Base-by-base conservation (phyloP, 2,888 invertebrate species). In the Emmelina monodactyla region DNA sequence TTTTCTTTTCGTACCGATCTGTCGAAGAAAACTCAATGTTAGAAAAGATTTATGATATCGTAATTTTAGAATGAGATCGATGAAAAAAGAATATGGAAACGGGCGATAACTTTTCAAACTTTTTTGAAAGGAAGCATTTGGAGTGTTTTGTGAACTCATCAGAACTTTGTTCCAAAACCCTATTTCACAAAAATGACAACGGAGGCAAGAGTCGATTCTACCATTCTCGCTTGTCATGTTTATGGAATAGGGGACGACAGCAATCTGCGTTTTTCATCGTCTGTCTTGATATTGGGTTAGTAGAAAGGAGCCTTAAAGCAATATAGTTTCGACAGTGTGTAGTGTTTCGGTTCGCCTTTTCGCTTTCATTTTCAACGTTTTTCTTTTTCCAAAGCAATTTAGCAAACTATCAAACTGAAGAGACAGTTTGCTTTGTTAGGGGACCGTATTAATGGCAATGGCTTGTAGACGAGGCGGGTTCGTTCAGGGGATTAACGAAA, bases 401-500 rank as follows among this genome's bases (percentile, higher is more conserved):
- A 35, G 37, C 32, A 35, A 49, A 49, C 25, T 25, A 42, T 45
- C 11, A 10, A 25, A 50, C 42, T 44, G 47, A 56, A 51, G 54
- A 25, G 6, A 49, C 53, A 55, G 55, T 58, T 46, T 49, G 47
- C 45, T 47, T 50, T 55, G 51, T 51, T 59, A 58, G 58, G 54
- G 52, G 50, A 65, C 60, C 62, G 64, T 64, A 63, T 58, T 62
- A 62, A 63, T 57, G 55, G 61, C 54, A 62, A 61, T 59, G 59
- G 58, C 56, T 58, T 50, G 49, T 46, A 51, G 43, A 56, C 43
- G 51, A 49, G 51, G 58, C 53, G 49, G 53, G 53, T 57, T 66
- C 62, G 65, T 65, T 62, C 55, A 43, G 50, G 49, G 72, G 76
- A 75, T 76, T 76, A 76, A 60, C 67, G 71, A 73, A 76, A 76